Evolutionary conservation across 2,888 invertebrate species (phyloP).

Genomic region (Lasioglossum lativentre): DNA sequence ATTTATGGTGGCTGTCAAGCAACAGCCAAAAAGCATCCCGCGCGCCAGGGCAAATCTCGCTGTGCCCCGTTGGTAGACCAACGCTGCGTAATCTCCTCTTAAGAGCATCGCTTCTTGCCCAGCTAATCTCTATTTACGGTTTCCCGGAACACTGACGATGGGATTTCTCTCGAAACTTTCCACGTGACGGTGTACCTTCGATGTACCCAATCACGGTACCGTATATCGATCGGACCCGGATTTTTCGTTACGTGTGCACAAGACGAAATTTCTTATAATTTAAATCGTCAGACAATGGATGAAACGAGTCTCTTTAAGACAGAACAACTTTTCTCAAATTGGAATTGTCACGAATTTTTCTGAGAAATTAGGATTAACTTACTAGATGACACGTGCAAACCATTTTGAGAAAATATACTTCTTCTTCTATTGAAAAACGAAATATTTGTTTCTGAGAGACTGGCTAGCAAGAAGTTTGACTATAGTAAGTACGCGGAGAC

Average conservation of each 20-base stretch:
- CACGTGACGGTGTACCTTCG: background rate
- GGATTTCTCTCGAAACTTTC: constrained; percentile 44
- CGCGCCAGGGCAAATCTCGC: constrained; percentile 41
- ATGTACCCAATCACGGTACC: background rate
- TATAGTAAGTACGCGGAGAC: background rate
- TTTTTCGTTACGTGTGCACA: background rate
- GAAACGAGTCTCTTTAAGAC: too few relatives aligned
- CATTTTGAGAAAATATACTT: too few relatives aligned
- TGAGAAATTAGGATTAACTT: too few relatives aligned
- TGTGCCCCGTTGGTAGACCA: constrained; percentile 11
- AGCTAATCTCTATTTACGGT: constrained; percentile 68
- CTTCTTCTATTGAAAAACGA: too few relatives aligned
- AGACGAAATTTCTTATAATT: background rate
- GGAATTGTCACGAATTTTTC: too few relatives aligned
- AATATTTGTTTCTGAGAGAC: background rate
- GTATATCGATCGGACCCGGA: background rate
- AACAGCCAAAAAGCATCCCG: constrained; percentile 31
- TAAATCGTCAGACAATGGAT: too few relatives aligned
- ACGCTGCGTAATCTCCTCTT: constrained; percentile 49
- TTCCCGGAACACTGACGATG: constrained; percentile 38
- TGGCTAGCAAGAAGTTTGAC: background rate
- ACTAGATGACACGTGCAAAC: too few relatives aligned
- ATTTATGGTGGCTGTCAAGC: constrained; percentile 62
- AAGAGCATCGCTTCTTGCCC: constrained; percentile 55
- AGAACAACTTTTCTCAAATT: too few relatives aligned